A percentile compares a stretch with the other conserved stretches of the same genome.
Conservation (phyloP, 2,888 invertebrate genomes). For the Campoplex nolae region DNA sequence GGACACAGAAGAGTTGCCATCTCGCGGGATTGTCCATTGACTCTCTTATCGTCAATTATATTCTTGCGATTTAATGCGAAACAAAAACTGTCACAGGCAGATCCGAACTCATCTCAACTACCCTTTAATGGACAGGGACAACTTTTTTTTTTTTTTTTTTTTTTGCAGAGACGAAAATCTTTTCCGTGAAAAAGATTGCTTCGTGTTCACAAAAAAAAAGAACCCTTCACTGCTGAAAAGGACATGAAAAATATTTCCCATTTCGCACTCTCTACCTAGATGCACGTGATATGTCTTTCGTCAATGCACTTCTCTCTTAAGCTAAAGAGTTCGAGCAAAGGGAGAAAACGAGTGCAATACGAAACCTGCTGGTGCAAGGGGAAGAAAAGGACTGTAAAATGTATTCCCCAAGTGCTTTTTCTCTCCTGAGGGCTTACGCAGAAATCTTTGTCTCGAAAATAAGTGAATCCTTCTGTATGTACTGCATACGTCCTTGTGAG, state of each 20-base stretch:
- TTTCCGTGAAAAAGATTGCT: conserved; percentile 23
- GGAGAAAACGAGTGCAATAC: conserved; percentile 12
- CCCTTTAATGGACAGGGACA: neutral
- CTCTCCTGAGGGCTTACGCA: conserved; percentile 20
- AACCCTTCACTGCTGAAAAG: neutral
- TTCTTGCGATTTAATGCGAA: too few relatives aligned
- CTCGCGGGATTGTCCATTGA: too few relatives aligned
- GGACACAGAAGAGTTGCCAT: too few relatives aligned
- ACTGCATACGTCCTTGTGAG: neutral
- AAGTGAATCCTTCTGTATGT: neutral
- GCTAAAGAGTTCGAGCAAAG: conserved; percentile 23
- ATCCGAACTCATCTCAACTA: too few relatives aligned
- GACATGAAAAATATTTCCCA: conserved; percentile 3
- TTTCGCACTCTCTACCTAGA: conserved; percentile 27
- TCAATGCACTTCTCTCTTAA: conserved; percentile 18
- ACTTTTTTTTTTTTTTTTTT: conserved; percentile 7
- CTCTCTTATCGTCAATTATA: too few relatives aligned
- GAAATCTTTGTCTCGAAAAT: neutral
- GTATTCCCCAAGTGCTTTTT: conserved; percentile 54
- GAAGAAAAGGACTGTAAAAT: conserved; percentile 35
- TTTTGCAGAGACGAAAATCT: neutral
- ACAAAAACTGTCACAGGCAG: too few relatives aligned
- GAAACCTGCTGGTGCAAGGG: neutral
- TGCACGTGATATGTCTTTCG: conserved; percentile 24
- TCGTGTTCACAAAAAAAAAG: neutral